Conservation (phyloP, 2,113 vertebrate species). For the Fulmarus glacialis region DNA sequence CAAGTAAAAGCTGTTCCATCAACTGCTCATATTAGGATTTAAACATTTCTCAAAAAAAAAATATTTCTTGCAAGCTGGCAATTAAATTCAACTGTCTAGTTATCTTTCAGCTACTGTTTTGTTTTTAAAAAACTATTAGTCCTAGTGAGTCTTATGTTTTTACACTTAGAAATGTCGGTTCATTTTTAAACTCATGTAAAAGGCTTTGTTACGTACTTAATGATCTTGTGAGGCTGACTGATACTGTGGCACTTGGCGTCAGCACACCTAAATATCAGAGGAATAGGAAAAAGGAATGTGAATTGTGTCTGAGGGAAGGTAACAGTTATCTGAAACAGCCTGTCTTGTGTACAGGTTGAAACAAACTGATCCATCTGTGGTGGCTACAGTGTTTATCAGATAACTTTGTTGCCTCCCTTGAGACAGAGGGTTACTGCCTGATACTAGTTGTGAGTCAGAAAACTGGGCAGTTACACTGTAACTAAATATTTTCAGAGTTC, state of each 20-base stretch:
- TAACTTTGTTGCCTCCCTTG: background rate
- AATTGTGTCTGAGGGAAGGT: background rate
- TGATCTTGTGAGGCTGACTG: background rate
- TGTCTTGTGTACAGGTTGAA: background rate
- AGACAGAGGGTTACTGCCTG: background rate
- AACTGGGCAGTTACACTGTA: background rate
- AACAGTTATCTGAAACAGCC: background rate
- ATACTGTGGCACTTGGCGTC: accelerated
- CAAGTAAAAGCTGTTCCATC: background rate
- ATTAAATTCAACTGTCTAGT: background rate
- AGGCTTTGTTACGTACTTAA: background rate
- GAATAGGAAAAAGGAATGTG: background rate
- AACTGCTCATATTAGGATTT: background rate
- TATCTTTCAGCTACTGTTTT: background rate
- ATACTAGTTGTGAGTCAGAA: background rate
- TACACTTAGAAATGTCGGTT: background rate
- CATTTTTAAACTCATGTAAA: background rate
- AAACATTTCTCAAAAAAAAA: background rate
- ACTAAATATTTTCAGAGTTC: background rate
- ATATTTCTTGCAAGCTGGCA: background rate
- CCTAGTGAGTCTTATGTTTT: accelerated
- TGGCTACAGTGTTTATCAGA: background rate
- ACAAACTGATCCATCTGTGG: background rate
- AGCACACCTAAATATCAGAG: background rate
- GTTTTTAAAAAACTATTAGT: background rate